phyloP scores from a whole-genome alignment of 2,797 vertebrate genomes.

The Emys orbicularis region DNA sequence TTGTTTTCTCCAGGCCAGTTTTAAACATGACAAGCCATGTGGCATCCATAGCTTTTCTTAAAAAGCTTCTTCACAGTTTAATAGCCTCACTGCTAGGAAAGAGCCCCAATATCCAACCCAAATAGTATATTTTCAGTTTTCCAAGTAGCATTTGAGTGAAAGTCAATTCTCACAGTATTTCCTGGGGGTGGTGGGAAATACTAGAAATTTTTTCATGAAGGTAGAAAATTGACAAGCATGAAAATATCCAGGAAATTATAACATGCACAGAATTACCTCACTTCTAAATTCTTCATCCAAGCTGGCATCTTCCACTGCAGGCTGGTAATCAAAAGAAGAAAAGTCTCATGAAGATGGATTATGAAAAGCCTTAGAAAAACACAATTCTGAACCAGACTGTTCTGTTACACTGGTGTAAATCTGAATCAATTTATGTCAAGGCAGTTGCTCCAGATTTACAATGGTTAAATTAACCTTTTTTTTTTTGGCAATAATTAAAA shows the following conservation, averaged over 20 bases:
- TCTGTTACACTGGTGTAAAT: neutral
- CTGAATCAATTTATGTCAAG: neutral
- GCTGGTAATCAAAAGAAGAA: slow-evolving; percentile 37
- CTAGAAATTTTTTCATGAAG: neutral
- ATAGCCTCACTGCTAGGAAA: neutral
- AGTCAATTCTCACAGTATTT: neutral
- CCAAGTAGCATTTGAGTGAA: neutral
- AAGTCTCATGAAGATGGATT: neutral
- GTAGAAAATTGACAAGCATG: neutral
- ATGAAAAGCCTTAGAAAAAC: neutral
- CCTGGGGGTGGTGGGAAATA: neutral
- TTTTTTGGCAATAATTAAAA: too few relatives aligned
- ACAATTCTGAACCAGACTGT: neutral
- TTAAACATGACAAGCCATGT: neutral
- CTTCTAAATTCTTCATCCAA: slow-evolving; percentile 67
- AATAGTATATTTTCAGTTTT: neutral
- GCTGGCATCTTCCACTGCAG: slow-evolving; percentile 70
- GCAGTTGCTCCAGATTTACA: neutral
- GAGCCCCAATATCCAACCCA: neutral
- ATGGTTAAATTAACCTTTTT: neutral
- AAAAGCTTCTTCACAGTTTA: neutral
- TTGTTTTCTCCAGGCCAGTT: neutral
- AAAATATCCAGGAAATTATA: neutral
- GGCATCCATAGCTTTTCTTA: neutral
- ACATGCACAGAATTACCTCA: slow-evolving; percentile 63